Evolutionary conservation across 2,888 invertebrate species (phyloP).

Genomic region (Cylindroiulus punctatus): DNA sequence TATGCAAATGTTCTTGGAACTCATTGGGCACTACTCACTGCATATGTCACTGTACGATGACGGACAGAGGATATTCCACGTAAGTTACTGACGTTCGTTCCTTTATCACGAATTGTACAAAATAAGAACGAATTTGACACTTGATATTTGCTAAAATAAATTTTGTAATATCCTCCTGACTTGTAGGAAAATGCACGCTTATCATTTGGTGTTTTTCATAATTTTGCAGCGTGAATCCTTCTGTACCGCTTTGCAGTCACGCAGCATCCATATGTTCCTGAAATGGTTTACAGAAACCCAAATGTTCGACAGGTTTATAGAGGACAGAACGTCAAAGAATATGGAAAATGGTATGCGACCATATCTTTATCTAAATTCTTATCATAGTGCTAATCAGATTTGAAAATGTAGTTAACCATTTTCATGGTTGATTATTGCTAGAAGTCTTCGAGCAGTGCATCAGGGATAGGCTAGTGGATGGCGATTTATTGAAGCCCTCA

Average conservation of each 20-base stretch:
- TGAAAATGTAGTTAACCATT: not conserved
- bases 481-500: constrained; percentile 37
- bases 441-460: constrained; percentile 46
- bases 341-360: constrained; percentile 24
- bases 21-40: constrained; percentile 76
- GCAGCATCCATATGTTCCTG: constrained; percentile 77
- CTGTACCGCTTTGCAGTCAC: constrained; percentile 73
- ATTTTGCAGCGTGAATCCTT: constrained; percentile 77
- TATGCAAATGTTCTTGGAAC: constrained; percentile 79
- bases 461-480: constrained; percentile 12
- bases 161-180: no score
- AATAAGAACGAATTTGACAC: no score
- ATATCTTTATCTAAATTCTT: not conserved
- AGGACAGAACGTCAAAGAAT: not conserved
- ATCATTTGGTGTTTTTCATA: no score
- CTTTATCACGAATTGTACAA: no score
- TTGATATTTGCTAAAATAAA: no score
- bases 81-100: constrained; percentile 61
- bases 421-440: not conserved
- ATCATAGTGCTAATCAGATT: not conserved
- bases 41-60: constrained; percentile 70
- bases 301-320: constrained; percentile 79
- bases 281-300: constrained; percentile 90
- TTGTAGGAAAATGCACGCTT: no score
- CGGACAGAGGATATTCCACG: constrained; percentile 67